Percentiles rank a stretch among this genome's conserved stretches.
Conservation (phyloP, 2,888 invertebrate genomes). For the Zygothrica quintamaculata region DNA sequence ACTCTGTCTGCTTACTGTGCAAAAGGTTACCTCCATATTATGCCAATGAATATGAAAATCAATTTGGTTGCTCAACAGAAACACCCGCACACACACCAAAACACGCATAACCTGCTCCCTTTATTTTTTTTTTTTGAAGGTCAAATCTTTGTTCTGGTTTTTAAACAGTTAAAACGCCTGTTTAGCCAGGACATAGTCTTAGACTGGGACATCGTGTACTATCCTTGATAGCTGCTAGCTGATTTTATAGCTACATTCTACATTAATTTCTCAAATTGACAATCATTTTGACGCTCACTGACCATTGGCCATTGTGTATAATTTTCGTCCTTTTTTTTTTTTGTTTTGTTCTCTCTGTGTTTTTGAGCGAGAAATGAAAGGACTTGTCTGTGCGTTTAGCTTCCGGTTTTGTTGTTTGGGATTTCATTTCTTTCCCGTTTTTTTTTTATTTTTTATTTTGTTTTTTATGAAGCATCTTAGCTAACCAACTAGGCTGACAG, state of each 20-base stretch:
- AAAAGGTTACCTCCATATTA: conserved; percentile 31
- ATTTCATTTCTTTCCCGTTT: conserved; percentile 8
- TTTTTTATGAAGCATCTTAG: conserved; percentile 8
- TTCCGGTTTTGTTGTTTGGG: conserved; percentile 53
- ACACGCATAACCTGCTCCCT: not conserved
- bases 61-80: conserved; percentile 46
- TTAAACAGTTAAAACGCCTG: conserved; percentile 32
- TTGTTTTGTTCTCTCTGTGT: too few relatives aligned
- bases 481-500: not conserved
- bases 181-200: not conserved
- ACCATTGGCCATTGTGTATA: conserved; percentile 15
- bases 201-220: too few relatives aligned
- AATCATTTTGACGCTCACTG: conserved; percentile 59
- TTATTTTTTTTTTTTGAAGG: too few relatives aligned
- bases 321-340: not conserved
- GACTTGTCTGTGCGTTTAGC: conserved; percentile 15
- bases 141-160: conserved; percentile 38
- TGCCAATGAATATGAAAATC: conserved; percentile 74
- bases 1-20: conserved; percentile 1
- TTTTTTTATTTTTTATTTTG: conserved; percentile 9
- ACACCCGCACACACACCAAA: conserved; percentile 10
- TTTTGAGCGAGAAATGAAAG: conserved; percentile 4
- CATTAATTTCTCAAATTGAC: conserved; percentile 76
- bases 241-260: conserved; percentile 53
- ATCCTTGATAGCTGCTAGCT: conserved; percentile 10